Percentiles rank a stretch among this genome's conserved stretches.
Conservation (phyloP, 2,888 invertebrate species). For the Drosophila neotestacea region DNA sequence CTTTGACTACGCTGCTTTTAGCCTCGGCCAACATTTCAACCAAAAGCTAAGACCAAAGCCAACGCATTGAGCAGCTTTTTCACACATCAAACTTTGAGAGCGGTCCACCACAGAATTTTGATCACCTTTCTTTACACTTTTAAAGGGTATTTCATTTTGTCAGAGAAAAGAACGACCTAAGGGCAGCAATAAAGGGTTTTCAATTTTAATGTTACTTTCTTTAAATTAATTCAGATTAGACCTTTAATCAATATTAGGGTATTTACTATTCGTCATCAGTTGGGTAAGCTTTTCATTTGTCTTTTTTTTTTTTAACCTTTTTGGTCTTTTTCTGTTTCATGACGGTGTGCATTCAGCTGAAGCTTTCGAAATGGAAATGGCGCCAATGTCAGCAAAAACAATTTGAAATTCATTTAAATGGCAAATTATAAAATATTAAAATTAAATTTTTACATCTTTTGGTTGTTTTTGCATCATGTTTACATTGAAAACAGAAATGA, state of each 20-base stretch:
- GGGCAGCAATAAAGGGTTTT: not conserved
- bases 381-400: conserved; percentile 52
- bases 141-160: not conserved
- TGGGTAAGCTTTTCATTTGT: not conserved
- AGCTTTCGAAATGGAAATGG: conserved; percentile 22
- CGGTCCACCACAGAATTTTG: not conserved
- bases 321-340: conserved; percentile 20
- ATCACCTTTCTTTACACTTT: conserved; percentile 1
- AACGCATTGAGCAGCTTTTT: conserved; percentile 24
- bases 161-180: not conserved
- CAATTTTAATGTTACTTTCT: not conserved
- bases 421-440: conserved; percentile 61
- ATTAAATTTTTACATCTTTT: conserved; percentile 36
- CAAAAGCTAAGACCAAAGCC: conserved; percentile 24
- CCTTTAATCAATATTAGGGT: not conserved
- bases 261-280: conserved; percentile 5
- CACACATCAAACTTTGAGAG: conserved; percentile 28
- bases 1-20: conserved; percentile 39
- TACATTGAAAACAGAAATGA: conserved; percentile 44
- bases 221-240: not conserved
- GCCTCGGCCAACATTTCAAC: conserved; percentile 32
- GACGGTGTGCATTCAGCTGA: conserved; percentile 23
- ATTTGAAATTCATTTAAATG: conserved; percentile 54
- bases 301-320: not conserved
- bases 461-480: conserved; percentile 32